Evolutionary conservation across 2,888 invertebrate species (phyloP).

Genomic region (Podabrus alpinus): DNA sequence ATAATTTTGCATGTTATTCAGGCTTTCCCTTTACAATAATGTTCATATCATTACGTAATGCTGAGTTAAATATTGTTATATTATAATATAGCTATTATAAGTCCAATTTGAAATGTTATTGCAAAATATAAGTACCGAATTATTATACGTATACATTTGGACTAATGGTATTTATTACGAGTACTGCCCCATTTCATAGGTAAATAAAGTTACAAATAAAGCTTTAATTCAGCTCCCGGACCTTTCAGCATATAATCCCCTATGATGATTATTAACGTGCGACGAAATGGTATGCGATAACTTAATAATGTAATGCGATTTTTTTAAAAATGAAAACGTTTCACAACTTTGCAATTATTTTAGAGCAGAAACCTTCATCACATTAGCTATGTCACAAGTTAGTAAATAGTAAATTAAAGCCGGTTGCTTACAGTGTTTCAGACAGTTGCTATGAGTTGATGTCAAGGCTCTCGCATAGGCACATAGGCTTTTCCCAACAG

Average conservation of each 20-base stretch:
- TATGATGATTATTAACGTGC: neutral
- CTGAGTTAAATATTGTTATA: neutral
- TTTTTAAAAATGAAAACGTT: neutral
- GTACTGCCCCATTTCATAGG: neutral
- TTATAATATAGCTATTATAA: neutral
- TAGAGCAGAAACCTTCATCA: conserved; percentile 32
- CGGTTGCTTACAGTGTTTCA: conserved; percentile 24
- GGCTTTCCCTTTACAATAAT: neutral
- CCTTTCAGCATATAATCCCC: neutral
- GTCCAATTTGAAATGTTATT: neutral
- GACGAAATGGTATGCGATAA: neutral
- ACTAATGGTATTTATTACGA: neutral
- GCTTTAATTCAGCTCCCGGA: too few relatives aligned
- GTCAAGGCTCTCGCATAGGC: conserved; percentile 13
- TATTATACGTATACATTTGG: neutral
- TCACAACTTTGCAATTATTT: conserved; percentile 33
- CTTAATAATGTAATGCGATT: neutral
- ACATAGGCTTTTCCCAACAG: neutral
- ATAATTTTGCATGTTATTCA: neutral
- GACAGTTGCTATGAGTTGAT: conserved; percentile 34
- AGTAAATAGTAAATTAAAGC: conserved; percentile 35
- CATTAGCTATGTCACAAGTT: conserved; percentile 35
- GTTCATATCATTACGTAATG: too few relatives aligned
- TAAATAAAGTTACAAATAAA: neutral
- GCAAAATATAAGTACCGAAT: neutral